phyloP scores from a whole-genome alignment of 2,113 vertebrate genomes.

The Mastomys coucha region DNA sequence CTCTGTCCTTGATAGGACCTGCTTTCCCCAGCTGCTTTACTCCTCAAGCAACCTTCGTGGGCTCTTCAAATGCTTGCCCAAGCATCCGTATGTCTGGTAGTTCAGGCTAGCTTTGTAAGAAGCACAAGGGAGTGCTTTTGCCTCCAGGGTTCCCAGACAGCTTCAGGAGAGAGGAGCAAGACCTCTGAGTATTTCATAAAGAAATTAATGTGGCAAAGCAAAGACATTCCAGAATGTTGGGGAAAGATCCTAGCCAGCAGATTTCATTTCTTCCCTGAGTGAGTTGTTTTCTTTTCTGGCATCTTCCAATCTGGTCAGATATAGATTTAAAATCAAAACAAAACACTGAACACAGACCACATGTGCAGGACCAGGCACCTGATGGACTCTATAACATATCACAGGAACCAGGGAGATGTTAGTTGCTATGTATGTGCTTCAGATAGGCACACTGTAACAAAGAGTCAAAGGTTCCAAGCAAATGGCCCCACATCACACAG shows the following conservation, averaged over 20 bases:
- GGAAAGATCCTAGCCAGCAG: neutral
- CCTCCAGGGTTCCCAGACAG: neutral
- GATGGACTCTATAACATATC: no score
- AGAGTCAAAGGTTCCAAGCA: neutral
- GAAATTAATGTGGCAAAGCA: slow-evolving; percentile 10
- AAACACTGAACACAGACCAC: neutral
- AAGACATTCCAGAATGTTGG: neutral
- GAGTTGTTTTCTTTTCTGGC: slow-evolving; percentile 20
- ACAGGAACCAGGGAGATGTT: neutral
- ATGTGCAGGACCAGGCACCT: neutral
- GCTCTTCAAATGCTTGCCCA: neutral
- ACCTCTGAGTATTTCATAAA: neutral
- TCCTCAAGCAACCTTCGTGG: neutral
- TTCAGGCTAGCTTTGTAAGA: neutral
- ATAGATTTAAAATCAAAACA: slow-evolving; percentile 20
- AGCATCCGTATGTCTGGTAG: neutral
- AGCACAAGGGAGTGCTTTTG: neutral
- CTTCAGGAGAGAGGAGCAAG: neutral
- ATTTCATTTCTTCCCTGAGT: neutral
- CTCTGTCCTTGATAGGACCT: neutral
- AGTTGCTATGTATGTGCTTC: accelerated
- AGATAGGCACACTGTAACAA: neutral
- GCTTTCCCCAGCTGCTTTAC: neutral
- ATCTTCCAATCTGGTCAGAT: neutral
- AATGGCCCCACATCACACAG: neutral